These are phyloP conservation scores for Dermolepida albohirtum DNA, from an alignment of 2,888 invertebrate genomes.

Conservation along the genomic window DNA sequence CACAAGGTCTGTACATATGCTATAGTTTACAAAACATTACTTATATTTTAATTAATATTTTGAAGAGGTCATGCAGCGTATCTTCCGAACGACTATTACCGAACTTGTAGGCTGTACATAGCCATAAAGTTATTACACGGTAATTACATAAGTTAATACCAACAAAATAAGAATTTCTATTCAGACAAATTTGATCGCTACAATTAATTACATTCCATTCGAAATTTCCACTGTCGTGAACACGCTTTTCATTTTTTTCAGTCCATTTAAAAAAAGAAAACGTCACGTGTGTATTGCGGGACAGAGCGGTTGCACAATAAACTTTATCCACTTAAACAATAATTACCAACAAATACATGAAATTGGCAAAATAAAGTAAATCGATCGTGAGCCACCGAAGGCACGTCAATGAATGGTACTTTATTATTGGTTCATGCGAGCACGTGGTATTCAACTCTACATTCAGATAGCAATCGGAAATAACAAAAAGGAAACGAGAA, in stretches of 20 bases:
- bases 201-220: constrained; percentile 17
- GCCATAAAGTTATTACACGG: not conserved
- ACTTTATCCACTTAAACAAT: constrained; percentile 25
- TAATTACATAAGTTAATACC: constrained; percentile 17
- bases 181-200: constrained; percentile 25
- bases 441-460: constrained; percentile 42
- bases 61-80: too few relatives aligned
- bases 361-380: constrained; percentile 37
- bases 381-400: constrained; percentile 40
- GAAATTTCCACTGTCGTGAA: constrained; percentile 26
- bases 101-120: too few relatives aligned
- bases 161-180: constrained; percentile 10
- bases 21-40: too few relatives aligned
- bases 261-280: constrained; percentile 8
- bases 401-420: constrained; percentile 39
- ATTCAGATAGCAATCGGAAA: constrained; percentile 43
- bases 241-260: constrained; percentile 6
- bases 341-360: constrained; percentile 33
- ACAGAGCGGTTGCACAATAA: constrained; percentile 21
- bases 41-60: too few relatives aligned
- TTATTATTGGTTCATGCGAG: constrained; percentile 43
- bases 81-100: too few relatives aligned
- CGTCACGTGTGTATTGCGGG: constrained; percentile 14
- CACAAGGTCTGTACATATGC: too few relatives aligned
- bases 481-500: constrained; percentile 41